Evolutionary conservation across 2,113 vertebrate genomes (phyloP).

Genomic region (Hyperoodon ampullatus): DNA sequence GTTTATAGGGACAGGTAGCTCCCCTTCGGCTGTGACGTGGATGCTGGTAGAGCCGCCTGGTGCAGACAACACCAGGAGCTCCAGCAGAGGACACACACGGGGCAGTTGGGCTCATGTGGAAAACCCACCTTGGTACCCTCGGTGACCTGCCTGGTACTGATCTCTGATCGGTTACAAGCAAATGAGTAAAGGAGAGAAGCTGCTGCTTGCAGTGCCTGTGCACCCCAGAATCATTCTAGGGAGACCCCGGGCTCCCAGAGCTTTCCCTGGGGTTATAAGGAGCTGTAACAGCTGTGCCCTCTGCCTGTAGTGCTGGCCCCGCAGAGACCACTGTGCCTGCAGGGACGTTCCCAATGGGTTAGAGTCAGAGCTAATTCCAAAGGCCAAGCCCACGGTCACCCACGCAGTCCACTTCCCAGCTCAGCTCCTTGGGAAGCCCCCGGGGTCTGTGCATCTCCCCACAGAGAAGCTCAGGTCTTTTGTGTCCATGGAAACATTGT

Average conservation of each 20-base stretch:
- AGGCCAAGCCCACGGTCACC: too few species aligned
- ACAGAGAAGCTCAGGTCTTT: accelerated
- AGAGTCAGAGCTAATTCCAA: too few species aligned
- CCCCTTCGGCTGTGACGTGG: too few species aligned
- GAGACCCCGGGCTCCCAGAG: not conserved
- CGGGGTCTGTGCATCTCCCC: not conserved
- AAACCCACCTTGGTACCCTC: not conserved
- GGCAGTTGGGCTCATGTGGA: not conserved
- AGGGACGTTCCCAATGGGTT: accelerated
- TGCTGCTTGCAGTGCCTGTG: not conserved
- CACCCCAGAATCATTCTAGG: accelerated
- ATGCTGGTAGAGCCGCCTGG: not conserved
- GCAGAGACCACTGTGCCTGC: not conserved
- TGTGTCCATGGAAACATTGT: not conserved
- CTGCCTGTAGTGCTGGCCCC: too few species aligned
- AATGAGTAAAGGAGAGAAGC: not conserved
- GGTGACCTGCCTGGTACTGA: not conserved
- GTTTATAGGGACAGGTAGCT: accelerated
- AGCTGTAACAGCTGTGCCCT: accelerated
- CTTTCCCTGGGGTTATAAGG: accelerated
- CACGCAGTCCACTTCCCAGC: accelerated
- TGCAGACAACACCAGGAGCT: accelerated
- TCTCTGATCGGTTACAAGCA: not conserved
- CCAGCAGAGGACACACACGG: not conserved
- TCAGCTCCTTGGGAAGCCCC: not conserved